Conservation (phyloP, 2,113 vertebrate genomes). For the Craseonycteris thonglongyai region DNA sequence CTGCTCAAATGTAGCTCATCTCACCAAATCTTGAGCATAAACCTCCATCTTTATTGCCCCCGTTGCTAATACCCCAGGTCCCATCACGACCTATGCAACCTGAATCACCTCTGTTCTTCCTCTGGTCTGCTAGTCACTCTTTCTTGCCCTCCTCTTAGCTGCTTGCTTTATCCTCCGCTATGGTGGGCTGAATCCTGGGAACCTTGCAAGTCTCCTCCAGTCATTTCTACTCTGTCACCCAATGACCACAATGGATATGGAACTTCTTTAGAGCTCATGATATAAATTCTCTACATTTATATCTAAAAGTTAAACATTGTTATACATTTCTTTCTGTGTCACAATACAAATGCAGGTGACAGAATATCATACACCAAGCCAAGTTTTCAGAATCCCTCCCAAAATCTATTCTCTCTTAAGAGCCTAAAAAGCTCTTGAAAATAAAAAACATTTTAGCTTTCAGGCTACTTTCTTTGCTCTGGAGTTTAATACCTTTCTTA, state of each 20-base stretch:
- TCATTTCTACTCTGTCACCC: neutral
- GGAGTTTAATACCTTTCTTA: neutral
- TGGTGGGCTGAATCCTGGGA: neutral
- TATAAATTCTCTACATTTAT: neutral
- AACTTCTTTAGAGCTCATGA: neutral
- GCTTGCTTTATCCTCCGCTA: neutral
- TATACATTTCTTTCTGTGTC: neutral
- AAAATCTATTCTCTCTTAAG: neutral
- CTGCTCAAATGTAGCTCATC: neutral
- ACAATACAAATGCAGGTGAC: neutral
- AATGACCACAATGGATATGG: neutral
- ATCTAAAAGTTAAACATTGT: neutral
- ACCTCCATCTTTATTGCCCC: neutral
- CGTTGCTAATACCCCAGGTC: neutral
- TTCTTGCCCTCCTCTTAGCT: neutral
- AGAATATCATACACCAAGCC: neutral
- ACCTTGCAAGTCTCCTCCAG: neutral
- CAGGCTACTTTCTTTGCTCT: neutral
- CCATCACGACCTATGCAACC: rapidly evolving
- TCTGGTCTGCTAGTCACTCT: neutral
- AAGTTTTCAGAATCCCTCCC: neutral
- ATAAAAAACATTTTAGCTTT: constrained; percentile 16
- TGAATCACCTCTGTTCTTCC: neutral
- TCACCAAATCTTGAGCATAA: neutral
- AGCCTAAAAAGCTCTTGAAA: neutral